Conservation (phyloP, 2,797 vertebrate genomes). For the Tragopan temminckii region DNA sequence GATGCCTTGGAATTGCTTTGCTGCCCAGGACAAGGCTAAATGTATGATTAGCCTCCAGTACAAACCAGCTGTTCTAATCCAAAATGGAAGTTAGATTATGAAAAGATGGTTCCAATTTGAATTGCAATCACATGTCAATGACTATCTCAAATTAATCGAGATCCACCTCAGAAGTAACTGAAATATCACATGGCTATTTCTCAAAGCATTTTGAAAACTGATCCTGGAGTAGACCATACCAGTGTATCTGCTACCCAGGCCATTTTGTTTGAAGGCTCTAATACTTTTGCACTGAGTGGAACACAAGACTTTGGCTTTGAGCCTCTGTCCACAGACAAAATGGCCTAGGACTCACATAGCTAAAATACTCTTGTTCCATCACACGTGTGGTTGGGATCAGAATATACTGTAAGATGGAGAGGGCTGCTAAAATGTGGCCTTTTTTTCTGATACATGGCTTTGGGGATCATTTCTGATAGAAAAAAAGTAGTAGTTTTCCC, state of each 20-base stretch:
- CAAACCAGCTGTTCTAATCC: background rate
- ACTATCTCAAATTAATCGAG: background rate
- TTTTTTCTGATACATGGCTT: background rate
- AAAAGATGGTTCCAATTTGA: background rate
- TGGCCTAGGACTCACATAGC: background rate
- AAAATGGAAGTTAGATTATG: background rate
- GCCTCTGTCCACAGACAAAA: background rate
- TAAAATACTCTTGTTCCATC: background rate
- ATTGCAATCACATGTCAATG: rapidly evolving
- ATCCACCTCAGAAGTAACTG: background rate
- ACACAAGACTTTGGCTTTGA: background rate
- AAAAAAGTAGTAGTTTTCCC: background rate
- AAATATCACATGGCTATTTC: background rate
- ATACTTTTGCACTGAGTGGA: background rate
- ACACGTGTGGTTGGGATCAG: rapidly evolving
- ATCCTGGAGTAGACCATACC: background rate
- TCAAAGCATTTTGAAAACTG: background rate
- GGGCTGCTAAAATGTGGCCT: background rate
- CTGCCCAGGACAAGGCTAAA: background rate
- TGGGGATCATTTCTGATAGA: background rate
- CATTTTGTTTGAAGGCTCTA: background rate
- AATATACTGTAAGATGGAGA: background rate
- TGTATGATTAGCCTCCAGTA: background rate
- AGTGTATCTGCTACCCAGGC: background rate
- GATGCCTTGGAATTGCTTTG: background rate